phyloP scores from a whole-genome alignment of 2,113 vertebrate species.

The Hyperopisus bebe region DNA sequence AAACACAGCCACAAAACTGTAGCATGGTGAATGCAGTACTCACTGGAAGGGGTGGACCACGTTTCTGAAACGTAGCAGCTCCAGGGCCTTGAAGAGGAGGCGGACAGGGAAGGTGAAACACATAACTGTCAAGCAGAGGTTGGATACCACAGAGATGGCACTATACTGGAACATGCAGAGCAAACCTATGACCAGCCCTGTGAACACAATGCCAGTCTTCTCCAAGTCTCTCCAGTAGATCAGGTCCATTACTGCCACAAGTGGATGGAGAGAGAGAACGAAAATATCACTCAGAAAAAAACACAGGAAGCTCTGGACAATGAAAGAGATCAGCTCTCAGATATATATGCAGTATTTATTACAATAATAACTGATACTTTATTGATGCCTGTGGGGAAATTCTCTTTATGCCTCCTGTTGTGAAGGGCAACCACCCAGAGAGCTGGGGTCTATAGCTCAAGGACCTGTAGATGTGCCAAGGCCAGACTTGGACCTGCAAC shows the following conservation, averaged over 20 bases:
- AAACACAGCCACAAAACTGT: neutral
- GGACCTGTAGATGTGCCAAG: too few species aligned
- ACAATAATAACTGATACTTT: neutral
- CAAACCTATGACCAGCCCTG: slow-evolving; percentile 68
- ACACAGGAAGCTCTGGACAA: neutral
- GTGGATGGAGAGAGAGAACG: neutral
- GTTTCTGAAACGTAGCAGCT: slow-evolving; percentile 57
- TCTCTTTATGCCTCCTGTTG: too few species aligned
- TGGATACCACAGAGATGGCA: slow-evolving; percentile 66
- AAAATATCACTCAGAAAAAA: neutral
- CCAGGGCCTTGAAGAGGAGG: slow-evolving; percentile 68
- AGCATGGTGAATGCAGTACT: slow-evolving; percentile 40
- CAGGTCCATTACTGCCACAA: slow-evolving; percentile 63
- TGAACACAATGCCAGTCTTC: slow-evolving; percentile 69
- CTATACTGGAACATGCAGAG: slow-evolving; percentile 79
- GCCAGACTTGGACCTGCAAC: too few species aligned
- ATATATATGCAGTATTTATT: neutral
- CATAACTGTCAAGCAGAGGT: slow-evolving; percentile 67
- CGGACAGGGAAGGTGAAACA: slow-evolving; percentile 67
- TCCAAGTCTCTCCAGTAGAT: slow-evolving; percentile 72
- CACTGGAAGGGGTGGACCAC: slow-evolving; percentile 75
- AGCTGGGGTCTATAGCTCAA: too few species aligned
- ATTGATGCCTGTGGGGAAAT: too few species aligned
- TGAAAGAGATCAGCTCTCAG: neutral
- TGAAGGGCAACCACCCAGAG: too few species aligned